Percentiles rank a stretch among this genome's conserved stretches.
Evolutionary conservation across 2,888 invertebrate genomes (phyloP).

Genomic region (Cryptus viduatorius): DNA sequence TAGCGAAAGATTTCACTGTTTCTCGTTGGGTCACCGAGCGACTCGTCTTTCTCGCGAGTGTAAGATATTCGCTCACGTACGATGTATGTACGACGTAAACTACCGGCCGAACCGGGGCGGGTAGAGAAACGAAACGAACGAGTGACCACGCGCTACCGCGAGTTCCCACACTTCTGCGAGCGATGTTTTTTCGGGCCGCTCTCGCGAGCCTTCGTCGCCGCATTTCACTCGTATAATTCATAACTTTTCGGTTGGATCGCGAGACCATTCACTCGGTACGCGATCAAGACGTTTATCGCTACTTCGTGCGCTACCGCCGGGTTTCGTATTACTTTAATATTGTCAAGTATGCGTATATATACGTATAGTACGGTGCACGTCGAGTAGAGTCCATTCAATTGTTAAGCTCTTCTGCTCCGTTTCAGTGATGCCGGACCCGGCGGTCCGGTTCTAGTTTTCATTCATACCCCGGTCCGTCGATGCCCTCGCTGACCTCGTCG

Average conservation of each 20-base stretch:
- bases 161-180: slow-evolving; percentile 59
- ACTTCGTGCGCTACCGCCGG: slow-evolving; percentile 63
- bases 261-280: slow-evolving; percentile 34
- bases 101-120: slow-evolving; percentile 10
- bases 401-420: neutral
- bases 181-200: slow-evolving; percentile 30
- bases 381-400: slow-evolving; percentile 60
- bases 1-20: slow-evolving; percentile 42
- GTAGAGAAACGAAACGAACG: neutral
- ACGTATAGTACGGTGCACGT: neutral
- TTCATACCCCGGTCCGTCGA: slow-evolving; percentile 62
- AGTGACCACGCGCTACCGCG: slow-evolving; percentile 16
- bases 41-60: slow-evolving; percentile 11
- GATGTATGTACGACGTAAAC: neutral
- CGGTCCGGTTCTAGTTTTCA: slow-evolving; percentile 50
- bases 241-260: slow-evolving; percentile 40
- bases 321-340: slow-evolving; percentile 30
- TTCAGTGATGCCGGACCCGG: slow-evolving; percentile 1
- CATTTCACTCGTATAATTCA: slow-evolving; percentile 51
- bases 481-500: slow-evolving; percentile 60
- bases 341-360: neutral
- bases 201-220: neutral
- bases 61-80: slow-evolving; percentile 35
- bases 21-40: slow-evolving; percentile 31
- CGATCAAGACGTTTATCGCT: slow-evolving; percentile 62